Evolutionary conservation across 2,888 invertebrate species (phyloP).

Genomic region (Lycophotia porphyrea): DNA sequence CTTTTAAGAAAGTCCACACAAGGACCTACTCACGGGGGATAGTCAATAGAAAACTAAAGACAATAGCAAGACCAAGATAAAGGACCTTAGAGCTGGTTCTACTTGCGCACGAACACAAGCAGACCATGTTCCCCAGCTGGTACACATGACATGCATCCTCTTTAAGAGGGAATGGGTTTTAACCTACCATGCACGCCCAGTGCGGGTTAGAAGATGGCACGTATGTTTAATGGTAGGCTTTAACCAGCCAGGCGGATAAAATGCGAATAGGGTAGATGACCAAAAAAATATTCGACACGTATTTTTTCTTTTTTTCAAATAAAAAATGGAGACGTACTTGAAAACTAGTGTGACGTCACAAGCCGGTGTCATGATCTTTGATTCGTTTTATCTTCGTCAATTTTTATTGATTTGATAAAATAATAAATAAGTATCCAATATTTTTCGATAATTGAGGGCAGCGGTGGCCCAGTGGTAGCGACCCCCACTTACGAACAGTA

Average conservation of each 20-base stretch:
- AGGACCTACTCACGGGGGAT: background rate
- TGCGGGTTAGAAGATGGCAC: background rate
- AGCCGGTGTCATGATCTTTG: too few relatives aligned
- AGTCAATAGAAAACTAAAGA: background rate
- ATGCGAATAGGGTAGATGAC: too few relatives aligned
- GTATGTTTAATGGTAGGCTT: background rate
- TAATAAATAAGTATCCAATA: too few relatives aligned
- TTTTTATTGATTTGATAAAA: too few relatives aligned
- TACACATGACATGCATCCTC: background rate
- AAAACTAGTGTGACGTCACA: too few relatives aligned
- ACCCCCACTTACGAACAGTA: too few relatives aligned
- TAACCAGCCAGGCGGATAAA: background rate
- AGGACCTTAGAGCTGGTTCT: background rate
- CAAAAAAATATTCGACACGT: too few relatives aligned
- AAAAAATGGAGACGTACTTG: too few relatives aligned
- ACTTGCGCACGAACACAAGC: background rate
- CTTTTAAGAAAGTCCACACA: background rate
- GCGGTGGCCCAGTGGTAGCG: too few relatives aligned
- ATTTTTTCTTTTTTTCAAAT: too few relatives aligned
- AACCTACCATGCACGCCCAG: background rate
- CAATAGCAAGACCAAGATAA: background rate
- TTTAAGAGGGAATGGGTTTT: background rate
- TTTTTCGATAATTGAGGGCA: too few relatives aligned
- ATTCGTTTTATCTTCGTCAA: too few relatives aligned
- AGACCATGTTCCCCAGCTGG: background rate